Evolutionary conservation across 37 sponge, comb jelly and placozoan genomes (phyloP).

Genomic region (Eunapius fragilis): DNA sequence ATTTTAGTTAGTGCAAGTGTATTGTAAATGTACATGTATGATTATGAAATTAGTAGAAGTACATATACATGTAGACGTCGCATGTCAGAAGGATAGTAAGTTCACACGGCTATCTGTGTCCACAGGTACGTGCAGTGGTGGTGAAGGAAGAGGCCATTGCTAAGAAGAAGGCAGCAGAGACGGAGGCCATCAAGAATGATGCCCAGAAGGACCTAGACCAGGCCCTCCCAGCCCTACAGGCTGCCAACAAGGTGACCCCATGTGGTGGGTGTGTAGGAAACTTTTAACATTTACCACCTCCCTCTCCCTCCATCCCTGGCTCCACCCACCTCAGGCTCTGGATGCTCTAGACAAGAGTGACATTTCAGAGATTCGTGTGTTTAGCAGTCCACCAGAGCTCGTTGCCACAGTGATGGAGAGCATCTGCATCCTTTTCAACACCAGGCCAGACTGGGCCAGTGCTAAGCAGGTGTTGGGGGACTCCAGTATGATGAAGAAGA

Average conservation of each 20-base stretch:
- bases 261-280: neutral
- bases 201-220: conserved; percentile 97
- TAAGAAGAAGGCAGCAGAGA: conserved; percentile 92
- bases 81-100: no score
- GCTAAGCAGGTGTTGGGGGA: conserved; percentile 92
- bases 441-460: conserved; percentile 92
- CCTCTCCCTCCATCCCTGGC: neutral
- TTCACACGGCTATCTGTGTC: no score
- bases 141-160: conserved; percentile 94
- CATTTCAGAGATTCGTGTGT: conserved; percentile 95
- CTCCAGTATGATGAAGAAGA: conserved; percentile 81
- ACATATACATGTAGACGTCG: no score
- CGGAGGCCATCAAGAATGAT: conserved; percentile 93
- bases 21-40: no score
- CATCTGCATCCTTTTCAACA: conserved; percentile 88
- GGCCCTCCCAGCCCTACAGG: conserved; percentile 94
- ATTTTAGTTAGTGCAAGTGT: no score
- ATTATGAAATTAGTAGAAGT: no score
- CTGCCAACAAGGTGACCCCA: conserved; percentile 83
- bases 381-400: conserved; percentile 94
- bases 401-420: conserved; percentile 97
- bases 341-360: conserved; percentile 98
- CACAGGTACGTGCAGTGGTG: conserved; percentile 80
- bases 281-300: neutral
- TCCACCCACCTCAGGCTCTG: neutral